Evolutionary conservation across 2,888 invertebrate genomes (phyloP), one percentile per base, ranked within the genome.

Genomic region (Lutraria lutraria): DNA sequence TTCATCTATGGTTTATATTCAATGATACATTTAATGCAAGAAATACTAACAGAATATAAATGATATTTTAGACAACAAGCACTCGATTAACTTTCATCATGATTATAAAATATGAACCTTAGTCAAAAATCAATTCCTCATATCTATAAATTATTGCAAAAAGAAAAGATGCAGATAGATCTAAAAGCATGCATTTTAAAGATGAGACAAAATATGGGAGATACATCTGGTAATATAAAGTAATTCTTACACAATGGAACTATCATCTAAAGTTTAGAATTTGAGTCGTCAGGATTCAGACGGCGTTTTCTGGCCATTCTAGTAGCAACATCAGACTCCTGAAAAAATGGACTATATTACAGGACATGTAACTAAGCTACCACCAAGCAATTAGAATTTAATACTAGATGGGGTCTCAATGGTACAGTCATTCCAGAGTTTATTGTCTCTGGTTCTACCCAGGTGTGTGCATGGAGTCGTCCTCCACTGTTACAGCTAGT

Each of bases 301-400:
- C 54, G 84, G n/a, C 85, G 88, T 81, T 88, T 88, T 34, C 85
- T 80, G 1, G 85, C 31, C 81, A 54, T 52, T 68, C 88, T 60
- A 43, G 54, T 63, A 63, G 79, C 52, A 21, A 79, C 63, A 19
- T 83, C 53, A 15, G 76, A 25, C 34, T 31, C 31, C 76, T 76
- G 76, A 76, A 76, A 72, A 16, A 56, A 68, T n/a, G 63, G 63
- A 68, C 63, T 25, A 25, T 21, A 68, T 8, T 68, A 68, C 63
- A 68, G 63, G 29, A 31, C 34, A 76, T 76, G 16, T 76, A 16
- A 19, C 4, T 31, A 6, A 34, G 19, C 21, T 56, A 19, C 56
- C 56, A 19, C 56, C 12, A 72, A 29, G 72, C 25, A n/a, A 60
- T 60, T 0, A 60, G 60, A 60, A 21, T 60, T 60, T 8, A 60